Evolutionary conservation across 2,888 invertebrate species (phyloP).

Genomic region (Caenorhabditis becei): DNA sequence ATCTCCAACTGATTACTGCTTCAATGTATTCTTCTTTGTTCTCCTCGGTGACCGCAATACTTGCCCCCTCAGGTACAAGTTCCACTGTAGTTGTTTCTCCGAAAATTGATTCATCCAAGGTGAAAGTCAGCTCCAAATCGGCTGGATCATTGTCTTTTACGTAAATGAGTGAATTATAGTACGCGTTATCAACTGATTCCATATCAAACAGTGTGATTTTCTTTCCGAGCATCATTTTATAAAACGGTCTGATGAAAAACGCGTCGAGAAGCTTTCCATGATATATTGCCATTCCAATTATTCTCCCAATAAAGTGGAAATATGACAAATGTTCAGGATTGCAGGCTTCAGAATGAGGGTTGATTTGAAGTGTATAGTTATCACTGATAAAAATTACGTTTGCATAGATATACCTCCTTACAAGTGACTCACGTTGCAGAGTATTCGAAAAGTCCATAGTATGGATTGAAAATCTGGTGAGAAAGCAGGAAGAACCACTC

Average conservation of each 20-base stretch:
- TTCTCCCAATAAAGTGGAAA: conserved; percentile 97
- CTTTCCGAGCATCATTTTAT: conserved; percentile 99
- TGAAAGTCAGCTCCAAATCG: conserved; percentile 94
- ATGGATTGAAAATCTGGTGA: conserved; percentile 99
- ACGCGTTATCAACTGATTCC: conserved; percentile 99
- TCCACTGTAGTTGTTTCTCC: conserved; percentile 93
- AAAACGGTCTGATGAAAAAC: conserved; percentile 99
- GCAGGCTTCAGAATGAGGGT: conserved; percentile 96
- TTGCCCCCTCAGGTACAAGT: conserved; percentile 92
- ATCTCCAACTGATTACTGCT: conserved; percentile 95
- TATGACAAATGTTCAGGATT: conserved; percentile 98
- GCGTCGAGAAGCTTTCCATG: conserved; percentile 98
- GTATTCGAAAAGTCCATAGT: conserved; percentile 99
- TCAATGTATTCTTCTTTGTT: conserved; percentile 98
- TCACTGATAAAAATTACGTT: conserved; percentile 85
- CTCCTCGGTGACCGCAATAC: conserved; percentile 90
- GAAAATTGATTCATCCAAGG: conserved; percentile 96
- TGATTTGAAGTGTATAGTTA: conserved; percentile 98
- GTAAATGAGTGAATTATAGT: conserved; percentile 97
- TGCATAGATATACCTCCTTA: neutral
- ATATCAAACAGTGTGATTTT: conserved; percentile 95
- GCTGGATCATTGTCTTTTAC: conserved; percentile 88
- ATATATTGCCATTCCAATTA: conserved; percentile 99
- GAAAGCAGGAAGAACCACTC: conserved; percentile 99
- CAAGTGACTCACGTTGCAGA: conserved; percentile 91